Conservation (phyloP, 2,888 invertebrate species). For the Drosophila anomalata region DNA sequence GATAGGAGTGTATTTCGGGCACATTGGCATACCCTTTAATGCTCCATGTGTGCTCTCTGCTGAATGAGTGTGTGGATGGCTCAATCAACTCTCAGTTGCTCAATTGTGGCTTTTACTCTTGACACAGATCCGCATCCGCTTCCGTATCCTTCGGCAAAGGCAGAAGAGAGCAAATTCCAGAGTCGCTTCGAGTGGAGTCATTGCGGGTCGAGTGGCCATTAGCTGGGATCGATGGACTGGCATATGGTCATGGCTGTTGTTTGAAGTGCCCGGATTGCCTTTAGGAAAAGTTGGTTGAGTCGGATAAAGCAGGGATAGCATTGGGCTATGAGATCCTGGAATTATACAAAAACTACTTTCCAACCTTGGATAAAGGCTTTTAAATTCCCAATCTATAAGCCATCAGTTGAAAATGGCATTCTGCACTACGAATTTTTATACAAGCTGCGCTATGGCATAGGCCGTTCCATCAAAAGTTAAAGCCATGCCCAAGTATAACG, state of each 20-base stretch:
- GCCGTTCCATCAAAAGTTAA: conserved; percentile 38
- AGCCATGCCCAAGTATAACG: conserved; percentile 7
- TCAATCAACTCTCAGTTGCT: conserved; percentile 47
- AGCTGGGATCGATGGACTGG: conserved; percentile 37
- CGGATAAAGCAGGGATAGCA: not conserved
- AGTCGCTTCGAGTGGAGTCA: conserved; percentile 25
- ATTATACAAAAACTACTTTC: too few species aligned
- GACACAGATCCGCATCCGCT: conserved; percentile 55
- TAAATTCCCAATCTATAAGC: not conserved
- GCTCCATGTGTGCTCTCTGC: not conserved
- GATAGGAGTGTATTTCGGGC: conserved; percentile 2
- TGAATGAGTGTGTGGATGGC: conserved; percentile 1
- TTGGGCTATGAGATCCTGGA: not conserved
- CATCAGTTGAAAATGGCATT: not conserved
- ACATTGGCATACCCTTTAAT: not conserved
- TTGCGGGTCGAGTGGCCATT: conserved; percentile 33
- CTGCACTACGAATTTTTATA: not conserved
- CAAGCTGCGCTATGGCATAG: not conserved
- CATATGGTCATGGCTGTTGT: conserved; percentile 48
- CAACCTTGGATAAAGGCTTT: not conserved
- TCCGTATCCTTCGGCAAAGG: not conserved
- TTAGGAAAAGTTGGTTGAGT: not conserved
- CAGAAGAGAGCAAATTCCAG: conserved; percentile 15
- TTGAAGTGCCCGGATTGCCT: conserved; percentile 1
- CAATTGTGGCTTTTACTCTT: conserved; percentile 42